These are phyloP conservation scores for Zaprionus lachaisei DNA, from an alignment of 1,140 invertebrate species.

Conservation along the genomic window DNA sequence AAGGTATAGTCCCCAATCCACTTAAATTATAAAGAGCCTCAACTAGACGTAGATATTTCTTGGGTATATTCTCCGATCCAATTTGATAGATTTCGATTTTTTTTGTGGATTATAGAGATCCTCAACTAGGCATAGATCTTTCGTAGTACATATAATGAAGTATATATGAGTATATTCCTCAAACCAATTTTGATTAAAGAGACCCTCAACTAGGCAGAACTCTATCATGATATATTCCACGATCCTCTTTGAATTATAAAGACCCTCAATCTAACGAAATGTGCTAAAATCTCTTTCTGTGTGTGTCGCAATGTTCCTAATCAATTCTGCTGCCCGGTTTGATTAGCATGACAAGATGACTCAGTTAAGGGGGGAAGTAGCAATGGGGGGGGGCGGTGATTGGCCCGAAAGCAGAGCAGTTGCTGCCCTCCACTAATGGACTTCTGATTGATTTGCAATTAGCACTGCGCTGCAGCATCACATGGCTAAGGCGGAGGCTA, in stretches of 20 bases:
- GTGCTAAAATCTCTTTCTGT: constrained; percentile 31
- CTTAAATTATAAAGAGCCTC: no score
- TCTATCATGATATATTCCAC: no score
- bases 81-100: no score
- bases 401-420: background rate
- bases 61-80: no score
- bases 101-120: no score
- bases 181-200: no score
- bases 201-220: no score
- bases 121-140: no score
- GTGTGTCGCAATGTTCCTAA: constrained; percentile 25
- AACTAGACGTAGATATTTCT: no score
- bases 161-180: no score
- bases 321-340: constrained; percentile 18
- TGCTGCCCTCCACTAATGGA: constrained; percentile 50
- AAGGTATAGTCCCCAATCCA: no score
- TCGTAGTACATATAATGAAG: no score
- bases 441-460: constrained; percentile 77
- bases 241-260: background rate
- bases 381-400: background rate
- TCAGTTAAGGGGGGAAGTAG: constrained; percentile 38
- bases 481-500: constrained; percentile 49
- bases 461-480: constrained; percentile 58
- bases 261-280: constrained; percentile 18
- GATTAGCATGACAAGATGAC: constrained; percentile 48